Evolutionary conservation across 1,140 invertebrate species (phyloP).

Genomic region (Papilio dardanus): DNA sequence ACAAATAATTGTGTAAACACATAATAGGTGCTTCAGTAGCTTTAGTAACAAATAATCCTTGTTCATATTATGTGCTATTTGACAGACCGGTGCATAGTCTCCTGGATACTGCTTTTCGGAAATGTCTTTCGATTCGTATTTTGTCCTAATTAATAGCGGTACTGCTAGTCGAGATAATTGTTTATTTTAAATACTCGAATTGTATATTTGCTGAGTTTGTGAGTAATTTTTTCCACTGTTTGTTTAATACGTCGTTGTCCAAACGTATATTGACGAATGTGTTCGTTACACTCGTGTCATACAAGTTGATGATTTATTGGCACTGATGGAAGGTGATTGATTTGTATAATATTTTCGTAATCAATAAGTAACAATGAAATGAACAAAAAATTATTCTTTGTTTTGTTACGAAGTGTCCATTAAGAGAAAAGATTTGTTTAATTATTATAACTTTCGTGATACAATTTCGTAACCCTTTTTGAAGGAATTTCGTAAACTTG

Average conservation of each 20-base stretch:
- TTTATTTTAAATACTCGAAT: background rate
- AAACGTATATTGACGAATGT: slow-evolving; percentile 7
- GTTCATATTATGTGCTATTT: background rate
- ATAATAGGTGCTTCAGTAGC: background rate
- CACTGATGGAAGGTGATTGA: slow-evolving; percentile 1
- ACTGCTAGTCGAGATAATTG: background rate
- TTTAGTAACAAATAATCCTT: background rate
- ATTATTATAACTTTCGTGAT: too few relatives aligned
- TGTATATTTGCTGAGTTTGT: background rate
- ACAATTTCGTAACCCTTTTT: too few relatives aligned
- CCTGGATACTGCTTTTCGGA: background rate
- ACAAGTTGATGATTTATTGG: background rate
- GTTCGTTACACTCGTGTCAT: background rate
- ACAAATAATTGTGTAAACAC: background rate
- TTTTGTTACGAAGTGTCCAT: background rate
- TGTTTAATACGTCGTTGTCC: background rate
- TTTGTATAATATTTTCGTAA: background rate
- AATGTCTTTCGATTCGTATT: too few relatives aligned
- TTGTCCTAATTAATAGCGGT: too few relatives aligned
- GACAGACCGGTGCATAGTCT: too few relatives aligned
- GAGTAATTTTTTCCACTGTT: background rate
- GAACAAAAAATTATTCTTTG: background rate
- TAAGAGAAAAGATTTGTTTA: background rate
- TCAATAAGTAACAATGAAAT: background rate
- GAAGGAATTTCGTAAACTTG: too few relatives aligned